Base-by-base conservation (phyloP, 2,797 vertebrate species). In the Scleropages formosus region DNA sequence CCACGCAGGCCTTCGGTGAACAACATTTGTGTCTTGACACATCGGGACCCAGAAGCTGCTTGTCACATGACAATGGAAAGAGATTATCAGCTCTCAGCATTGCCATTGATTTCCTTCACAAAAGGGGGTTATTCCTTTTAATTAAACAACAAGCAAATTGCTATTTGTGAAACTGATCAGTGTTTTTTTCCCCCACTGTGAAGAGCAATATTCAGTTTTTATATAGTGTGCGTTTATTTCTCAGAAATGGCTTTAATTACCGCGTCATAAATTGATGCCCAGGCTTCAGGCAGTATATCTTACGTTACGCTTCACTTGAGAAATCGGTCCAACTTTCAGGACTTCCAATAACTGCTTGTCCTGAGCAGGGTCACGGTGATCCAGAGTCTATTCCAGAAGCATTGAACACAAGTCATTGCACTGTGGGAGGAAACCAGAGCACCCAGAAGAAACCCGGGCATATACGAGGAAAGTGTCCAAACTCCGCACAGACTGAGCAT, bases 101-200 rank as follows among this genome's bases (percentile, higher is more conserved):
- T 83, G 78, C 74, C 84, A 91, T 91, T 85, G 87, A 90, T 91
- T 89, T 86, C 85, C 88, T 53, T 20, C 18, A 89, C 90, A 87
- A 84, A 78, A 51, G 85, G 87, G n/a, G 83, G 87, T 89, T 89
- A 83, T 88, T 89, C 90, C 39, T 71, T 91, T 89, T 90, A 90
- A 91, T 91, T 88, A 89, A 89, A 90, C 56, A 87, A n/a, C n/a
- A n/a, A n/a, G n/a, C n/a, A n/a, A n/a, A 83, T 86, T 82, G 86
- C 87, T 92, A 91, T 90, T 90, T 88, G 90, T 88, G 83, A 83
- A 88, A 92, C 90, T 90, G 89, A 91, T 88, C 88, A 80, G 79
- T 83, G 81, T 84, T 84, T 86, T 83, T 88, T 89, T 91, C 90
- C 2, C 85, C n/a, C 81, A 80, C 86, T 31, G 80, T 84, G 84